phyloP scores from a whole-genome alignment of 2,113 vertebrate genomes.

The Pleuronectes platessa region DNA sequence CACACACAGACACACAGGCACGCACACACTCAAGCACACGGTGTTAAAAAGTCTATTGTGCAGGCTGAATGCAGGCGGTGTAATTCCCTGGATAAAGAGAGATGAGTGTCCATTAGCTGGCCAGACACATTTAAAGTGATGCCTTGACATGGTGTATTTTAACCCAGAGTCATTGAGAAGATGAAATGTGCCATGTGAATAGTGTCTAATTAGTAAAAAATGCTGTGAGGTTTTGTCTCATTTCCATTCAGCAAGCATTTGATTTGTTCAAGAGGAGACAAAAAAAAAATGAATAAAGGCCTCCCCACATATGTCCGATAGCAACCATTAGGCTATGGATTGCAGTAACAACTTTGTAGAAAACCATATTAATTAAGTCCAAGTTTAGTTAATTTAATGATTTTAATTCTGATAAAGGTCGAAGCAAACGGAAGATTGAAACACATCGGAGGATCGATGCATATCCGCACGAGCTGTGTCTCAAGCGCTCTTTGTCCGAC shows the following conservation, averaged over 20 bases:
- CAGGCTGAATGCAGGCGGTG: constrained; percentile 66
- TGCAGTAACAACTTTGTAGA: background rate
- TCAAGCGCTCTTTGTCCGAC: too few species aligned
- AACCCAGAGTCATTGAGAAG: constrained; percentile 65
- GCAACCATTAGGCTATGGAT: background rate
- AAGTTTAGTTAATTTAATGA: background rate
- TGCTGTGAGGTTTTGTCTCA: constrained; percentile 34
- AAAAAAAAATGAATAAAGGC: constrained; percentile 30
- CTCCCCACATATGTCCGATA: constrained; percentile 5
- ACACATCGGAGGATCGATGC: background rate
- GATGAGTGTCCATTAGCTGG: constrained; percentile 79
- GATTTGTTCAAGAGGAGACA: constrained; percentile 21
- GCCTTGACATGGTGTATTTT: constrained; percentile 68
- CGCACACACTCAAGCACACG: constrained; percentile 21
- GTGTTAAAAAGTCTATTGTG: constrained; percentile 76
- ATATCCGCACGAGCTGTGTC: too few species aligned
- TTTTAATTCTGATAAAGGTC: background rate
- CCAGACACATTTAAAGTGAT: constrained; percentile 72
- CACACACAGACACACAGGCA: constrained; percentile 32
- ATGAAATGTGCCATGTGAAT: constrained; percentile 59
- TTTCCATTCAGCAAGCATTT: constrained; percentile 46
- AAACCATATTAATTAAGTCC: background rate
- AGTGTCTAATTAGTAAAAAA: constrained; percentile 57
- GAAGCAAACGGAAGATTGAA: background rate
- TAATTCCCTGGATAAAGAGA: constrained; percentile 75